A percentile compares a stretch with the other conserved stretches of the same genome.
These are phyloP conservation scores for Neogale vison DNA, from an alignment of 2,113 vertebrate species.

Conservation along the genomic window DNA sequence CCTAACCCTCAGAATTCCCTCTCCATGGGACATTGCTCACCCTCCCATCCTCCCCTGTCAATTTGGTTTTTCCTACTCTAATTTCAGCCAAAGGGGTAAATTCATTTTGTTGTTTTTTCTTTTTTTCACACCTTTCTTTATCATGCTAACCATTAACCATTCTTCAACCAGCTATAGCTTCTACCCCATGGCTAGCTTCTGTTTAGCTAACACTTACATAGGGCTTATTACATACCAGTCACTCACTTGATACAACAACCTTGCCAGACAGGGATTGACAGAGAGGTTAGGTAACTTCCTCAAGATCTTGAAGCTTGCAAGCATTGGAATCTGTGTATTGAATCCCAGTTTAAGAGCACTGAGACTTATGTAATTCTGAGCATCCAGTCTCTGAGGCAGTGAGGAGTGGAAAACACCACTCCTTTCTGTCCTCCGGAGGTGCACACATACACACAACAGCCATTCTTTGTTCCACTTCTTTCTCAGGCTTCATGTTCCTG, in stretches of 20 bases:
- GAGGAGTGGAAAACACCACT: background rate
- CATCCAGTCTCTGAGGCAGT: too few species aligned
- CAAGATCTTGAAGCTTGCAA: background rate
- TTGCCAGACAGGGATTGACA: background rate
- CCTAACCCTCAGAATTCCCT: background rate
- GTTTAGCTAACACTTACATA: background rate
- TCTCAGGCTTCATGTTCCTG: background rate
- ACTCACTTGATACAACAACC: background rate
- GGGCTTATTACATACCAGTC: background rate
- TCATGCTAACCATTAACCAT: background rate
- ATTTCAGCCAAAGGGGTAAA: background rate
- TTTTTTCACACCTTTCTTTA: background rate
- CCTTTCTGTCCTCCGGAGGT: background rate
- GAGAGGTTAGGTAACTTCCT: background rate
- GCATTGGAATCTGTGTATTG: background rate
- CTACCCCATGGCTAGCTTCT: background rate
- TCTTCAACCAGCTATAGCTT: background rate
- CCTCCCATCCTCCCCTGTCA: rapidly evolving
- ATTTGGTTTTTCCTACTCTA: background rate
- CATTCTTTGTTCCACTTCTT: background rate
- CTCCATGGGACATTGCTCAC: background rate
- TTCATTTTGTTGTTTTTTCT: background rate
- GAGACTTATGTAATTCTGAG: background rate
- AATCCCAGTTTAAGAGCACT: background rate
- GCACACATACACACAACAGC: background rate